These are phyloP conservation scores for Drosophila kanapiae DNA, from an alignment of 1,140 invertebrate genomes.

Conservation along the genomic window DNA sequence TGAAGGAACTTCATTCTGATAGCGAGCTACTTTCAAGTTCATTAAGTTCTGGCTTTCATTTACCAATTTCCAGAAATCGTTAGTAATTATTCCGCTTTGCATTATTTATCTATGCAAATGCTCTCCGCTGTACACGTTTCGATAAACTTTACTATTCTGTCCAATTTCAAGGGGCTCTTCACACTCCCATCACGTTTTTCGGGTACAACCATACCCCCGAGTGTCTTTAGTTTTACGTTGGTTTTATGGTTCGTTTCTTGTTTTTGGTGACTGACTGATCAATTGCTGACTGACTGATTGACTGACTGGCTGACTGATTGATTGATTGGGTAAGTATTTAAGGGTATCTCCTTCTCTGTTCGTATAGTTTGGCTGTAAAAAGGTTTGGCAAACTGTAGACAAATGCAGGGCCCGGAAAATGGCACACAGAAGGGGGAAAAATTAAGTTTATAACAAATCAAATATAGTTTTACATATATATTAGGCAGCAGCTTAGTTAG, in stretches of 20 bases:
- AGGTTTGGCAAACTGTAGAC: slow-evolving; percentile 56
- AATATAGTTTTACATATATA: neutral
- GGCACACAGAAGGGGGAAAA: neutral
- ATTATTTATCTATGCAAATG: slow-evolving; percentile 9
- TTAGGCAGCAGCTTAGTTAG: too few species aligned
- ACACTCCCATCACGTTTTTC: slow-evolving; percentile 33
- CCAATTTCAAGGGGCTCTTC: slow-evolving; percentile 7
- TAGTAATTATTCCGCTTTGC: neutral
- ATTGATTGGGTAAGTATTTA: slow-evolving; percentile 45
- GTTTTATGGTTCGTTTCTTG: slow-evolving; percentile 42
- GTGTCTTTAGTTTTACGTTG: slow-evolving; percentile 26
- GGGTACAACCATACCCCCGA: slow-evolving; percentile 5
- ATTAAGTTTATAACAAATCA: neutral
- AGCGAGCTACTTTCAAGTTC: neutral
- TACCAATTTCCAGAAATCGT: neutral
- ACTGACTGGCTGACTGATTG: slow-evolving; percentile 53
- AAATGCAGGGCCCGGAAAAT: slow-evolving; percentile 25
- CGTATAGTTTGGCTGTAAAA: slow-evolving; percentile 48
- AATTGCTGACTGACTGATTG: slow-evolving; percentile 57
- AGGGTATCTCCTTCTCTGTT: slow-evolving; percentile 27
- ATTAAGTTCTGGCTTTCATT: neutral
- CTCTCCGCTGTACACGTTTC: neutral
- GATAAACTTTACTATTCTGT: neutral
- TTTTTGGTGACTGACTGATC: slow-evolving; percentile 63
- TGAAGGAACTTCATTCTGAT: neutral